phyloP scores from a whole-genome alignment of 1,140 invertebrate species.

The Hormaphis cornu region DNA sequence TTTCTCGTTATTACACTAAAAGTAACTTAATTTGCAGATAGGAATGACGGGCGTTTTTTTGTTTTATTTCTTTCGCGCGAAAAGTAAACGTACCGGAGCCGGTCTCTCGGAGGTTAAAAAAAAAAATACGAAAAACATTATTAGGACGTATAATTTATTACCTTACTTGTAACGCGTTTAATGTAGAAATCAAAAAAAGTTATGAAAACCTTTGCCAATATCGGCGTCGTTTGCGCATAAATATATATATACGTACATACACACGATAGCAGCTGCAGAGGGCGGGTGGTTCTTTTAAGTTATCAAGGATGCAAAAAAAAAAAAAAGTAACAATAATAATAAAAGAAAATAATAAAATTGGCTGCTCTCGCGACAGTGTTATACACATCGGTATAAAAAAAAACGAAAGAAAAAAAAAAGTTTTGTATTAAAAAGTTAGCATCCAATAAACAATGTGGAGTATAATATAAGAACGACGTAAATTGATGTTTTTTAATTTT shows the following conservation, averaged over 20 bases:
- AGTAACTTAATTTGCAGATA: conserved; percentile 33
- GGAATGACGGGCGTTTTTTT: conserved; percentile 29
- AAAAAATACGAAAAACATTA: conserved; percentile 28
- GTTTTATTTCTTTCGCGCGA: no score
- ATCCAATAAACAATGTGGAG: conserved; percentile 32
- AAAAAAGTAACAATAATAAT: no score
- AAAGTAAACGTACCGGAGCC: conserved; percentile 24
- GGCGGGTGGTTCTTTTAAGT: conserved; percentile 27
- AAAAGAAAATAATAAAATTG: conserved; percentile 32
- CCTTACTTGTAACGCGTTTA: conserved; percentile 30
- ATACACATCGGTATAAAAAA: conserved; percentile 31
- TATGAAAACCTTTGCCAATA: conserved; percentile 33
- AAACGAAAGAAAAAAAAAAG: no score
- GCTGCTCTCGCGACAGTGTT: conserved; percentile 29
- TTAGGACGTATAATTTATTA: conserved; percentile 32
- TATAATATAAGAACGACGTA: conserved; percentile 31
- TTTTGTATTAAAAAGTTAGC: conserved; percentile 33
- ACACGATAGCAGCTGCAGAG: no score
- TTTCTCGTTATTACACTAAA: conserved; percentile 30
- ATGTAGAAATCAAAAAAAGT: conserved; percentile 33
- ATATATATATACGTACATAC: no score
- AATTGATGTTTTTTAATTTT: conserved; percentile 33
- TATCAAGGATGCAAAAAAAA: conserved; percentile 32
- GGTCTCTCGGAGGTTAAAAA: background rate
- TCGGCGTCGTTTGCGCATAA: conserved; percentile 21